These are phyloP conservation scores for Sinopyrophorus schimmeli DNA, from an alignment of 2,888 invertebrate species.

Conservation along the genomic window DNA sequence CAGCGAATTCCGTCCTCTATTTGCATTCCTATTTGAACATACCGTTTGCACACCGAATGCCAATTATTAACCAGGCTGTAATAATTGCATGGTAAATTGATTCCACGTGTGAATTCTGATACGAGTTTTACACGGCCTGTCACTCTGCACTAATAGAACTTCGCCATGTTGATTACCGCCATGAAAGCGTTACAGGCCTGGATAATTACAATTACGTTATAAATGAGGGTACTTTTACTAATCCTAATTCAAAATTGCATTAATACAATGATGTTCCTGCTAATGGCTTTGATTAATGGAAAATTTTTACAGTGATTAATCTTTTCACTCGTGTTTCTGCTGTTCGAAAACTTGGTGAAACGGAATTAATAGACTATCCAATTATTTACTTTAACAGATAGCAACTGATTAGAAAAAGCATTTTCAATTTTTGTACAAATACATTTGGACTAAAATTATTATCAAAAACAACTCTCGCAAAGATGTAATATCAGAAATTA, in stretches of 20 bases:
- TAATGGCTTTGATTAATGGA: constrained; percentile 9
- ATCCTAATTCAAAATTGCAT: constrained; percentile 10
- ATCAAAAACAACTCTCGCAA: too few relatives aligned
- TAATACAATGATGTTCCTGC: constrained; percentile 1
- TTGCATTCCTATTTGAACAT: constrained; percentile 36
- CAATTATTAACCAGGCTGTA: constrained; percentile 33
- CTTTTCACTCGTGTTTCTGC: too few relatives aligned
- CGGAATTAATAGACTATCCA: too few relatives aligned
- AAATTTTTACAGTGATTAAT: too few relatives aligned
- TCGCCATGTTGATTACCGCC: constrained; percentile 35
- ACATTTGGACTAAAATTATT: too few relatives aligned
- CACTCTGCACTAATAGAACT: constrained; percentile 27
- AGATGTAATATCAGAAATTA: too few relatives aligned
- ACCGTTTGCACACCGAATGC: constrained; percentile 31
- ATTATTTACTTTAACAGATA: too few relatives aligned
- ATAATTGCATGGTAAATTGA: constrained; percentile 37
- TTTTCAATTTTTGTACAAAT: too few relatives aligned
- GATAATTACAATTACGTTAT: constrained; percentile 34
- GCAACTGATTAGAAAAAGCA: too few relatives aligned
- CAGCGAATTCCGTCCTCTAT: constrained; percentile 31
- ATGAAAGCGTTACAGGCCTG: constrained; percentile 33
- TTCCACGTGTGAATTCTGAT: constrained; percentile 37
- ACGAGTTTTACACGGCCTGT: constrained; percentile 35
- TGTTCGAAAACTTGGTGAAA: too few relatives aligned
- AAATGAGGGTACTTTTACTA: constrained; percentile 24